phyloP scores from a whole-genome alignment of 1,140 invertebrate genomes.

The Drosophila santomea region DNA sequence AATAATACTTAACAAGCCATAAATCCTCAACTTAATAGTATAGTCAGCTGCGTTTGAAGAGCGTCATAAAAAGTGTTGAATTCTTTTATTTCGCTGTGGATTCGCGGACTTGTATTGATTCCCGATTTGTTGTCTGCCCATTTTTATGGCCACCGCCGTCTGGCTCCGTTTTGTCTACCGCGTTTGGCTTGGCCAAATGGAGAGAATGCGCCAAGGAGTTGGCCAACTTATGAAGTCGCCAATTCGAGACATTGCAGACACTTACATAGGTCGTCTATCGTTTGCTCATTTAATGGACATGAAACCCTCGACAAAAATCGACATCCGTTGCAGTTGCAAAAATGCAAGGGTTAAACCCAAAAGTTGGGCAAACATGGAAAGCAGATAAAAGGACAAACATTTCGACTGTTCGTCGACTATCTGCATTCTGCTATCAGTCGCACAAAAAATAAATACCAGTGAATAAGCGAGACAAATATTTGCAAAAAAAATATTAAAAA shows the following conservation, averaged over 20 bases:
- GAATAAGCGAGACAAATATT: conserved; percentile 30
- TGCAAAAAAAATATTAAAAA: conserved; percentile 32
- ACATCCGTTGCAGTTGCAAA: conserved; percentile 10
- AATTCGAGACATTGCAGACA: conserved; percentile 1
- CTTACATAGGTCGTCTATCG: not conserved
- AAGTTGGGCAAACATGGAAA: too few relatives aligned
- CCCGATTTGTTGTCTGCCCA: conserved; percentile 44
- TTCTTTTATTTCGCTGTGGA: not conserved
- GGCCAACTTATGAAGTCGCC: not conserved
- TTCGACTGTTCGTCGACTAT: conserved; percentile 15
- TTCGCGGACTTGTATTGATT: conserved; percentile 31
- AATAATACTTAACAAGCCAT: too few relatives aligned
- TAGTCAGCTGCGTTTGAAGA: too few relatives aligned
- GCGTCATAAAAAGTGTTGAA: too few relatives aligned
- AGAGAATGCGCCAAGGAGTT: not conserved
- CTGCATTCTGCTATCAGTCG: conserved; percentile 11
- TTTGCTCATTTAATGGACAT: conserved; percentile 17
- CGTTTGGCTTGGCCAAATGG: conserved; percentile 26
- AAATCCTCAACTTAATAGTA: too few relatives aligned
- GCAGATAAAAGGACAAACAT: conserved; percentile 9
- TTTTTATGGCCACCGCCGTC: conserved; percentile 44
- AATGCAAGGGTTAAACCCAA: not conserved
- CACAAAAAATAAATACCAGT: conserved; percentile 16
- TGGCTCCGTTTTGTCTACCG: conserved; percentile 72
- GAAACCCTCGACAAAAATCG: conserved; percentile 16